These are phyloP conservation scores for Platypus cylindrus DNA, from an alignment of 2,888 invertebrate species.

Conservation along the genomic window DNA sequence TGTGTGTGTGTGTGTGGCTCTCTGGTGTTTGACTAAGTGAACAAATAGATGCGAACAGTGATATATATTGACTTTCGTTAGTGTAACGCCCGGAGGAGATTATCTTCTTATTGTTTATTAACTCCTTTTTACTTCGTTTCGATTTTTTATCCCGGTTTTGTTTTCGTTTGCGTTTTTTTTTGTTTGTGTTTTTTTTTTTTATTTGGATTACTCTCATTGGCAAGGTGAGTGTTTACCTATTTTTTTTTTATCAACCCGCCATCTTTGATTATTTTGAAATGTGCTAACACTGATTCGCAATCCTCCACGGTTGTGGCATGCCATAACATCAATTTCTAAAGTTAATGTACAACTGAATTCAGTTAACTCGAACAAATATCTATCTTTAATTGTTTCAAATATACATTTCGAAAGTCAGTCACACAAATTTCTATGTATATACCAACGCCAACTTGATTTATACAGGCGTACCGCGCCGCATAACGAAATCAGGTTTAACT, in stretches of 20 bases:
- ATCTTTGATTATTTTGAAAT: slow-evolving; percentile 11
- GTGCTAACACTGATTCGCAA: too few species aligned
- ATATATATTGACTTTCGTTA: slow-evolving; percentile 35
- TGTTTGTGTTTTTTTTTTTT: slow-evolving; percentile 1
- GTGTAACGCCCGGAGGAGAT: slow-evolving; percentile 20
- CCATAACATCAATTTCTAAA: too few species aligned
- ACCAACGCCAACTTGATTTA: too few species aligned
- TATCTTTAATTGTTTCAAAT: too few species aligned
- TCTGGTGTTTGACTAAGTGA: slow-evolving; percentile 40
- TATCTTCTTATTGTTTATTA: slow-evolving; percentile 18
- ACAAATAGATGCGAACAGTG: slow-evolving; percentile 37
- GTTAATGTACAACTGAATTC: too few species aligned
- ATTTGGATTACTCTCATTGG: slow-evolving; percentile 4
- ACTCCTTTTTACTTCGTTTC: slow-evolving; percentile 11
- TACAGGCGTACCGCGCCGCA: too few species aligned
- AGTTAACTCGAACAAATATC: too few species aligned
- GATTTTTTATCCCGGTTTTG: slow-evolving; percentile 1
- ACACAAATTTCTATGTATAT: too few species aligned
- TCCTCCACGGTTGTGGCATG: too few species aligned
- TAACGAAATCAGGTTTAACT: too few species aligned
- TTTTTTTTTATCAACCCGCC: slow-evolving; percentile 6
- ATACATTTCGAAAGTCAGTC: too few species aligned
- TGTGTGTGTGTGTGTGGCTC: too few species aligned
- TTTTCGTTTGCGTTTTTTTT: slow-evolving; percentile 5
- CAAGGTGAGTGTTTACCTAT: slow-evolving; percentile 3